Evolutionary conservation across 2,797 vertebrate species (phyloP), one percentile per base, ranked within the genome.

Genomic region (Crotalus adamanteus): DNA sequence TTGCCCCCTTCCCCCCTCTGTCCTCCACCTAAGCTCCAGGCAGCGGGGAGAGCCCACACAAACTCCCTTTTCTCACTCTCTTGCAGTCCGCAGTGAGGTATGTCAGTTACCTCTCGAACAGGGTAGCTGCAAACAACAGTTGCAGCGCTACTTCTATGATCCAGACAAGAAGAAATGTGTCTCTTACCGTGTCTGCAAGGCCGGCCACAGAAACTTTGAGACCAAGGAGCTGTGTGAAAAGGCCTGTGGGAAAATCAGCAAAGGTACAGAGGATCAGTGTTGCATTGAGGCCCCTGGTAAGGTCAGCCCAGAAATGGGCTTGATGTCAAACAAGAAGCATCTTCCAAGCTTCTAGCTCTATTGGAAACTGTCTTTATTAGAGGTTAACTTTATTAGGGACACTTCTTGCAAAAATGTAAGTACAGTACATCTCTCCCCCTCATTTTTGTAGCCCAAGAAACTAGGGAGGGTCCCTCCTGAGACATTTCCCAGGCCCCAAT

Each of bases 201-300:
- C 87, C 51, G 89, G 89, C 42, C 55, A 6, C 88, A 94, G 92
- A 87, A 89, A 78, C 87, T 92, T 92, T 22, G 9, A 55, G 73
- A 78, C 63, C 0, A 11, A 12, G 60, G 0, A 59, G 53, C 65
- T 53, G 4, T 94, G 92, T 0, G 11, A 87, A 42, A 12, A 73
- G 26, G 28, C 55, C 26, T 93, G 92, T 2, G 92, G 83, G 53
- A 1, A 53, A 6, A 20, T 73, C 25, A 57, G 53, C 3, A 61
- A 78, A 69, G 89, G 92, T 90, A 73, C 0, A 20, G 61, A 4
- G 4, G 65, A 16, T 6, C 28, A 2, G 12, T 31, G 5, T 14
- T 6, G 14, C 14, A 7, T 31, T 2, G 14, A 6, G 2, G n/a
- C 16, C 4, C 65, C 65, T 69, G n/a, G n/a, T 4, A 1, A 6